A percentile compares a stretch with the other conserved stretches of the same genome.
Evolutionary conservation across 2,797 vertebrate species (phyloP).

Genomic region (Spizella passerina): DNA sequence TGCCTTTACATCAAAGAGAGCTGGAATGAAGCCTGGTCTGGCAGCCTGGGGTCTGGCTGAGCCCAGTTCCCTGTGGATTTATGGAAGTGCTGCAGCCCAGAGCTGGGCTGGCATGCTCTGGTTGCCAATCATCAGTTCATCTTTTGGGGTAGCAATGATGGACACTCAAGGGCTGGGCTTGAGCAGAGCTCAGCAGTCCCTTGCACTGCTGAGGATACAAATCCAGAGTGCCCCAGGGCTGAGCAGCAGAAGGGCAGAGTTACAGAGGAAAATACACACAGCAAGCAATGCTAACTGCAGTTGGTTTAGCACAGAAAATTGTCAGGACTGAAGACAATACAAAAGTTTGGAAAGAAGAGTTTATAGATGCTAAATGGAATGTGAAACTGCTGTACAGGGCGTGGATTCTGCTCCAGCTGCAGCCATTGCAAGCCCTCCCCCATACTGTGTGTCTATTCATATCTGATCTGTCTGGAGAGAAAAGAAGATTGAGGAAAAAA

Average conservation of each 20-base stretch:
- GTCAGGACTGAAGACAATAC: not conserved
- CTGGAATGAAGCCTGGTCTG: not conserved
- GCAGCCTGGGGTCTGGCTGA: not conserved
- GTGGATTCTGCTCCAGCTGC: not conserved
- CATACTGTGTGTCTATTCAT: not conserved
- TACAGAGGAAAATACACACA: not conserved
- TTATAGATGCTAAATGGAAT: not conserved
- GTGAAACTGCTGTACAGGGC: not conserved
- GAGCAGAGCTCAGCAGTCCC: not conserved
- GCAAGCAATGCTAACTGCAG: not conserved
- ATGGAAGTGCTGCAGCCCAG: not conserved
- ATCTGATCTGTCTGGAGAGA: not conserved
- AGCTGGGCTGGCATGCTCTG: not conserved
- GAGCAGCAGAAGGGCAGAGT: not conserved
- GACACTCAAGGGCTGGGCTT: not conserved
- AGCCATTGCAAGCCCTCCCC: not conserved
- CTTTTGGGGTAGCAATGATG: not conserved
- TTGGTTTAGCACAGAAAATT: not conserved
- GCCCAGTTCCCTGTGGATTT: not conserved
- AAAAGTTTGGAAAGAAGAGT: not conserved
- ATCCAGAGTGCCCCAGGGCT: not conserved
- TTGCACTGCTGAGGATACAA: not conserved
- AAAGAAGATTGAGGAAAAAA: not conserved
- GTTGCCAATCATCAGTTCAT: not conserved
- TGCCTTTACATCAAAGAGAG: constrained; percentile 23